These are phyloP conservation scores for Tetraneura akinire DNA, from an alignment of 1,140 invertebrate genomes.

Conservation along the genomic window DNA sequence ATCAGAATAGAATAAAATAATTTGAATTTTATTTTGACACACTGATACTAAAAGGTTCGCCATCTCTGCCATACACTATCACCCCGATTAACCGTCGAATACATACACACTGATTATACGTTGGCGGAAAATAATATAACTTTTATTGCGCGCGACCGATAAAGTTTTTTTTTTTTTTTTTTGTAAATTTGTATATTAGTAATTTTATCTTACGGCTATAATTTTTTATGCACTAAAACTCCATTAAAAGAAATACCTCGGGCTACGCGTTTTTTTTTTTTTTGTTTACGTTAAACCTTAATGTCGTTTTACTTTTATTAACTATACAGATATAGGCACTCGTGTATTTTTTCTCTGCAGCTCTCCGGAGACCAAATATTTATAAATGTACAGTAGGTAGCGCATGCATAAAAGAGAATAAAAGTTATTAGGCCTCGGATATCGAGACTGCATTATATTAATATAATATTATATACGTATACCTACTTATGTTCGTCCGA, in stretches of 20 bases:
- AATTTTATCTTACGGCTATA: slow-evolving; percentile 26
- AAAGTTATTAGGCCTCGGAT: neutral
- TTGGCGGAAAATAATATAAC: too few species aligned
- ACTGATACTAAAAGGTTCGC: too few species aligned
- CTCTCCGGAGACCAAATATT: slow-evolving; percentile 18
- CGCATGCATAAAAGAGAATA: slow-evolving; percentile 24
- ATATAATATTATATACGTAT: too few species aligned
- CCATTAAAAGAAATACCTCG: slow-evolving; percentile 26
- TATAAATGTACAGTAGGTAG: slow-evolving; percentile 30
- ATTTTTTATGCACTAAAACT: slow-evolving; percentile 18
- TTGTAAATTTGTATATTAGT: slow-evolving; percentile 16
- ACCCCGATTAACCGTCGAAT: too few species aligned
- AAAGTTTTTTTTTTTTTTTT: slow-evolving; percentile 21
- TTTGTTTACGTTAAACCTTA: neutral
- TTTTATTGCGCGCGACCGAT: neutral
- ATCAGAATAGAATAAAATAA: too few species aligned
- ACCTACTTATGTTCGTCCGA: neutral
- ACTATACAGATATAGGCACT: too few species aligned
- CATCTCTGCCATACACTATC: too few species aligned
- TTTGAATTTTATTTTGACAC: too few species aligned
- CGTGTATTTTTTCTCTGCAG: slow-evolving; percentile 16
- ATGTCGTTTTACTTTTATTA: slow-evolving; percentile 32
- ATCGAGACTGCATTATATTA: too few species aligned
- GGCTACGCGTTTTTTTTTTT: neutral
- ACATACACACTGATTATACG: too few species aligned